Evolutionary conservation across 53 echinoderm and acorn worm genomes (phyloP), one percentile per base, ranked within the genome.

Genomic region (Arbacia lixula): DNA sequence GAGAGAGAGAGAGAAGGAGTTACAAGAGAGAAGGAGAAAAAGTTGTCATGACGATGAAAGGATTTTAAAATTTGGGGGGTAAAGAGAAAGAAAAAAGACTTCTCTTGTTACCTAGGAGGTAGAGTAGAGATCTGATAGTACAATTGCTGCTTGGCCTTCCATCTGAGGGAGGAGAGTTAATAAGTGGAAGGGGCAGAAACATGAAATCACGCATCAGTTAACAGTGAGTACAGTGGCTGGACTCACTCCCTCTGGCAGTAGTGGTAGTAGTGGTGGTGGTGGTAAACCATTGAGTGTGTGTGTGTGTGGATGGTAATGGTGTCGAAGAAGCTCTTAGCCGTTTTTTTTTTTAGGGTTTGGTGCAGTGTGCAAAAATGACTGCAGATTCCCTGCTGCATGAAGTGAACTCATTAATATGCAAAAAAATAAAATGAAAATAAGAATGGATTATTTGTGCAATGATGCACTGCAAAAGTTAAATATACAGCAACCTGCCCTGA

Each of bases 41-140:
- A n/a, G n/a, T n/a, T n/a, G n/a, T n/a, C n/a, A n/a, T n/a, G n/a
- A n/a, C n/a, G n/a, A 30, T 27, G 1, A 43, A 46, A 14, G 64
- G 21, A 21, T 50, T 64, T 57, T 32, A 43, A 12, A 6, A 8
- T 10, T 57, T 22, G 49, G 36, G 60, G 9, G 46, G 41, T 24
- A 62, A 81, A 81, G 28, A 60, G 24, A 35, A 85, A 32, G 31
- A 8, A 42, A 85, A 65, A 21, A 32, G 28, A 54, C 72, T 54
- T 54, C 80, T 67, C 68, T 79, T 50, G 39, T 86, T 86, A 86
- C 86, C 86, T 86, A 86, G 86, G 66, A 53, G 78, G 78, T 54
- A 68, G 86, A 77, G 87, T 91, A 68, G 87, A 72, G 53, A 91
- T 91, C 91, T 91, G 87, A 91, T 87, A 91, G 91, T 91, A 91